Evolutionary conservation across 2,113 vertebrate species (phyloP).

Genomic region (Peromyscus californicus): DNA sequence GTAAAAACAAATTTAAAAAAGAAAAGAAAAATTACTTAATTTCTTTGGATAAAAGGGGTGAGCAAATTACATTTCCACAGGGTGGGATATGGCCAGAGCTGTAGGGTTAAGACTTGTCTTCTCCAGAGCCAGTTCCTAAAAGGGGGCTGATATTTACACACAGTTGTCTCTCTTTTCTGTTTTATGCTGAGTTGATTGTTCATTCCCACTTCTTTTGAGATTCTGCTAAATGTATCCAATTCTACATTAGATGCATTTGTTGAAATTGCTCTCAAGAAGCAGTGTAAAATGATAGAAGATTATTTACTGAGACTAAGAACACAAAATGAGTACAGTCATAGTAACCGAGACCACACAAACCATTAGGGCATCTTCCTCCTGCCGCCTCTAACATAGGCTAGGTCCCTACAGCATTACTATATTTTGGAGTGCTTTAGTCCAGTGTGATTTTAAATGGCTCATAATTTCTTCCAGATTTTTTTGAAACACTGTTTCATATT

Average conservation of each 20-base stretch:
- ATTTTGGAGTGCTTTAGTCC: slow-evolving; percentile 46
- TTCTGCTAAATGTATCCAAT: slow-evolving; percentile 61
- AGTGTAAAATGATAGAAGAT: slow-evolving; percentile 73
- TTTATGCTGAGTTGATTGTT: slow-evolving; percentile 60
- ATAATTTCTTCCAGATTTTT: slow-evolving; percentile 52
- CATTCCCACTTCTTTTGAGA: slow-evolving; percentile 61
- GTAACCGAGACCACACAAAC: slow-evolving; percentile 12
- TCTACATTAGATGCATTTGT: slow-evolving; percentile 61
- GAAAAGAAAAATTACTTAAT: slow-evolving; percentile 48
- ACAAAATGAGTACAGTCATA: slow-evolving; percentile 69
- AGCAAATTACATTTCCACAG: not conserved
- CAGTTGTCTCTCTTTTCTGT: not conserved
- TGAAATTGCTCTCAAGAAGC: slow-evolving; percentile 67
- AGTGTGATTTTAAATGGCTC: slow-evolving; percentile 64
- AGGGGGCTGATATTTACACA: slow-evolving; percentile 10
- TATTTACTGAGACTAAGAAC: slow-evolving; percentile 51
- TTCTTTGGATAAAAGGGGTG: not conserved
- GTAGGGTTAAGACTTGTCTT: not conserved
- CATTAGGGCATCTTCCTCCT: slow-evolving; percentile 33
- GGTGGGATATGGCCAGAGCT: not conserved
- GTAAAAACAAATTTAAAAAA: not conserved
- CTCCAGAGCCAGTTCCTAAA: not conserved
- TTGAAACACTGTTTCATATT: slow-evolving; percentile 68
- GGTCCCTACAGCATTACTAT: not conserved
- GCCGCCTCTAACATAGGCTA: not conserved